Evolutionary conservation across 2,113 vertebrate genomes (phyloP).

Genomic region (Malaclemys terrapin): DNA sequence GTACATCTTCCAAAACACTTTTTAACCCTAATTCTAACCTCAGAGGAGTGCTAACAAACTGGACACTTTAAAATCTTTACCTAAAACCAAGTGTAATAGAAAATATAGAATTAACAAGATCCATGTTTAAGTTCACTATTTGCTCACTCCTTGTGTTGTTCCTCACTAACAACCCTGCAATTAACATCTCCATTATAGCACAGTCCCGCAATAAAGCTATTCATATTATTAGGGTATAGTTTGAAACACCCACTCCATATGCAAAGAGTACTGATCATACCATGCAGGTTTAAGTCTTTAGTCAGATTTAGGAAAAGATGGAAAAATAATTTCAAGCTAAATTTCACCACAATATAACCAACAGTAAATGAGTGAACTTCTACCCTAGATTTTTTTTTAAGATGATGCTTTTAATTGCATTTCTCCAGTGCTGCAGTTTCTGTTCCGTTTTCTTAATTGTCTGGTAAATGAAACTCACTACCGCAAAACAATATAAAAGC

Average conservation of each 20-base stretch:
- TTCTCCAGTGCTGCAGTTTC: background rate
- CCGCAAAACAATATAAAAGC: background rate
- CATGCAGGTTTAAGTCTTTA: background rate
- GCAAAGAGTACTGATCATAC: background rate
- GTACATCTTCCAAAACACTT: background rate
- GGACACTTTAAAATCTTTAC: background rate
- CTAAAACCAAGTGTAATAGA: background rate
- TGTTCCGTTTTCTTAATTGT: constrained; percentile 38
- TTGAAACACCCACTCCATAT: background rate
- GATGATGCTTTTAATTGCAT: background rate
- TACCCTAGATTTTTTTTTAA: background rate
- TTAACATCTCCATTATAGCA: background rate
- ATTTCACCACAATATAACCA: background rate
- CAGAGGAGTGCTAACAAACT: background rate
- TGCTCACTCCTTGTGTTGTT: background rate
- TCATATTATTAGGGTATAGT: background rate
- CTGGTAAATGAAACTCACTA: background rate
- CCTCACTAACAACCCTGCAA: background rate
- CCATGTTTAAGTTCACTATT: background rate
- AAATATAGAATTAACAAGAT: background rate
- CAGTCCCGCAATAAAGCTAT: background rate
- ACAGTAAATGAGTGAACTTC: constrained; percentile 15
- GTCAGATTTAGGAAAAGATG: background rate
- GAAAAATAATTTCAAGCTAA: background rate
- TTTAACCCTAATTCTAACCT: background rate